phyloP scores from a whole-genome alignment of 2,113 vertebrate genomes.

The Semnopithecus entellus region DNA sequence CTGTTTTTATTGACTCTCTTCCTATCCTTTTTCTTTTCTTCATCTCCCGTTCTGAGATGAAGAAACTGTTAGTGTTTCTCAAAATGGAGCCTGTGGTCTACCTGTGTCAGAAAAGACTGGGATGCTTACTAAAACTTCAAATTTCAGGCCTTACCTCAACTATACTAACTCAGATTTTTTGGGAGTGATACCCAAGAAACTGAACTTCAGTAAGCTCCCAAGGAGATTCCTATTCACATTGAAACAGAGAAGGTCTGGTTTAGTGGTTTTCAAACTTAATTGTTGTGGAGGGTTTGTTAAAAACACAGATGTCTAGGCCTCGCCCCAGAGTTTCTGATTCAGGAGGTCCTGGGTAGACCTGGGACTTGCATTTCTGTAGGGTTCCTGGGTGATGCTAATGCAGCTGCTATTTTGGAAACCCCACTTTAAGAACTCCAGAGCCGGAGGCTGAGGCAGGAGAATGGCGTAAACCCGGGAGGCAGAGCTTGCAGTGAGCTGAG shows the following conservation, averaged over 20 bases:
- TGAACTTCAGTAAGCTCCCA: background rate
- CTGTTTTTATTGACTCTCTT: background rate
- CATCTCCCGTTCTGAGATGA: background rate
- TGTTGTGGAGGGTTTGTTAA: background rate
- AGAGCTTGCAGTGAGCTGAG: no score
- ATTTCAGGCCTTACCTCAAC: background rate
- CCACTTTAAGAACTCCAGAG: background rate
- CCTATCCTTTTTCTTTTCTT: background rate
- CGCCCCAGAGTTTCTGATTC: background rate
- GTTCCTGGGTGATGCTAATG: background rate
- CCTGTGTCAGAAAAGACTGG: background rate
- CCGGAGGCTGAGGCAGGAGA: no score
- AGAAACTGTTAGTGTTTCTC: conserved; percentile 7
- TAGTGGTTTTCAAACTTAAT: background rate
- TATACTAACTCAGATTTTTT: background rate
- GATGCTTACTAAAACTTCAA: background rate
- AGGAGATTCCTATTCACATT: background rate
- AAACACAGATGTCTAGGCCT: no score
- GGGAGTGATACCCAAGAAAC: background rate
- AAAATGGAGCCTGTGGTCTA: background rate
- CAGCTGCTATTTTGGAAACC: background rate
- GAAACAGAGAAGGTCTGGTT: background rate
- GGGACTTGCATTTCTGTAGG: background rate
- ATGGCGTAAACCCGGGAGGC: no score
- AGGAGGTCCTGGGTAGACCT: rapidly evolving